Conservation (phyloP, 2,888 invertebrate genomes). For the Trichopoda pennipes region DNA sequence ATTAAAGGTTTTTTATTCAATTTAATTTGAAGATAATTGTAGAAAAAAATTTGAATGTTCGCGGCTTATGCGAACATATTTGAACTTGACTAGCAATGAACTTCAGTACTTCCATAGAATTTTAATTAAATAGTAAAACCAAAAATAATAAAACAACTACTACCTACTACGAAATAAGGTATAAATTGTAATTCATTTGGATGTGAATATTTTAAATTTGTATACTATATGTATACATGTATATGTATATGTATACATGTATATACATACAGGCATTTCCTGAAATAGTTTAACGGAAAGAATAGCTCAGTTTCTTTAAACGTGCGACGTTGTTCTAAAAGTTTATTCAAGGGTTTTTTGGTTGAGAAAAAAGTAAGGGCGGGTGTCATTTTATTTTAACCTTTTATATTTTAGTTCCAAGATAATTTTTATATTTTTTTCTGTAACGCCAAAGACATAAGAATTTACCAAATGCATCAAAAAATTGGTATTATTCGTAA, state of each 20-base stretch:
- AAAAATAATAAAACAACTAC: constrained; percentile 18
- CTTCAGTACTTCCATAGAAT: constrained; percentile 65
- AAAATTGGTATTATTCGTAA: no score
- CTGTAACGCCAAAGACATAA: no score
- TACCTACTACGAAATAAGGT: neutral
- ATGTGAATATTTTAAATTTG: no score
- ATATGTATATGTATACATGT: constrained; percentile 41
- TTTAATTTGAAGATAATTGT: constrained; percentile 25
- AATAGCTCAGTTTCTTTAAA: neutral
- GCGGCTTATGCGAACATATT: constrained; percentile 34
- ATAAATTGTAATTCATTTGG: no score
- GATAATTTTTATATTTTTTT: no score
- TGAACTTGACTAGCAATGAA: constrained; percentile 69
- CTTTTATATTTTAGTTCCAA: no score
- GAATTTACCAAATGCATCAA: no score
- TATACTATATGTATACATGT: neutral
- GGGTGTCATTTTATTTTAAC: no score
- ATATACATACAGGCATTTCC: constrained; percentile 40
- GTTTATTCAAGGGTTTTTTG: neutral
- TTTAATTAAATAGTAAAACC: constrained; percentile 54
- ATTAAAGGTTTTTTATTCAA: constrained; percentile 10
- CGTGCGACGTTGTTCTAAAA: neutral
- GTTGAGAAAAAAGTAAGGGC: neutral
- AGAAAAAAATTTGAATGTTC: neutral
- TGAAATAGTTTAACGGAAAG: constrained; percentile 20